phyloP scores from a whole-genome alignment of 2,888 invertebrate species.

The Anagyrus pseudococci region DNA sequence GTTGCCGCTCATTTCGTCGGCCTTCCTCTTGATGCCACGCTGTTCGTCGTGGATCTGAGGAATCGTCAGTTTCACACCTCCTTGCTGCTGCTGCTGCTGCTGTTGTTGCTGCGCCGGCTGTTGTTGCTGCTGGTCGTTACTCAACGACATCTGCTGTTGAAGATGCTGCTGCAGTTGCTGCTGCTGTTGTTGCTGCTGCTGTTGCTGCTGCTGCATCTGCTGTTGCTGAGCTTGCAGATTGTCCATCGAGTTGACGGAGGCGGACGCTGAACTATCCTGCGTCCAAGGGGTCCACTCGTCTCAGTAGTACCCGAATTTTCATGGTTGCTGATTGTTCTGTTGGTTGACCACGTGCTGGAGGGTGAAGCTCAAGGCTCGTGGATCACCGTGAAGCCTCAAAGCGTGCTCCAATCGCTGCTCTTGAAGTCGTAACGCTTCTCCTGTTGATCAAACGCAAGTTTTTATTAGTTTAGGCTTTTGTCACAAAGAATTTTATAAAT shows the following conservation, averaged over 20 bases:
- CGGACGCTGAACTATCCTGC: slow-evolving; percentile 48
- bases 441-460: too few species aligned
- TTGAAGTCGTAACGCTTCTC: slow-evolving; percentile 66
- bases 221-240: slow-evolving; percentile 44
- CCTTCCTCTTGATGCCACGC: slow-evolving; percentile 57
- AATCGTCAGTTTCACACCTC: slow-evolving; percentile 36
- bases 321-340: slow-evolving; percentile 68
- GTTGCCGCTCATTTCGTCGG: slow-evolving; percentile 56
- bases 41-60: slow-evolving; percentile 48
- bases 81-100: slow-evolving; percentile 41
- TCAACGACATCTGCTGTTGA: slow-evolving; percentile 43
- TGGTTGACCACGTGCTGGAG: slow-evolving; percentile 67
- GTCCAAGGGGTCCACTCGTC: slow-evolving; percentile 63
- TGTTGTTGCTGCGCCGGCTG: slow-evolving; percentile 39
- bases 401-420: slow-evolving; percentile 86
- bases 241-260: slow-evolving; percentile 46
- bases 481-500: too few species aligned
- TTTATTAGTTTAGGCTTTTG: too few species aligned
- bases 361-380: slow-evolving; percentile 80
- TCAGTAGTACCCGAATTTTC: slow-evolving; percentile 85
- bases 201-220: slow-evolving; percentile 45
- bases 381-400: slow-evolving; percentile 80
- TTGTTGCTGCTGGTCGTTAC: slow-evolving; percentile 44
- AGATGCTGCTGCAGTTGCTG: slow-evolving; percentile 47
- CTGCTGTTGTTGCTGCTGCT: slow-evolving; percentile 45